These are phyloP conservation scores for Temnothorax longispinosus DNA, from an alignment of 1,140 invertebrate species.

Conservation along the genomic window DNA sequence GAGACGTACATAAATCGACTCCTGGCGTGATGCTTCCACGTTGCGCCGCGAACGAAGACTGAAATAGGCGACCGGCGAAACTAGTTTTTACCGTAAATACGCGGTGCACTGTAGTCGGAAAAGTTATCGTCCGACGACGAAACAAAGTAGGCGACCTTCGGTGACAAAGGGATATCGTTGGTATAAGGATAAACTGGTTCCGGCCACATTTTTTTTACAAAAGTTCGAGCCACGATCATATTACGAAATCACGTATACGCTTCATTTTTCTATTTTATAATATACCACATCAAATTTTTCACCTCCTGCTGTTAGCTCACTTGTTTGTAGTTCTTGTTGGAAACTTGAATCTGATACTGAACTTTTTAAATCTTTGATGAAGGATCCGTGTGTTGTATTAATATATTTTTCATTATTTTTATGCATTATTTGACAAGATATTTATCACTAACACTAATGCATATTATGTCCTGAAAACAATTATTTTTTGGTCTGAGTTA, in stretches of 20 bases:
- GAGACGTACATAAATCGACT: constrained; percentile 57
- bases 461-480: background rate
- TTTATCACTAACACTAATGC: background rate
- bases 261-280: constrained; percentile 13
- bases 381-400: background rate
- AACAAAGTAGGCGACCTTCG: constrained; percentile 68
- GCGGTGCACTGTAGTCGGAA: constrained; percentile 65
- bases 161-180: constrained; percentile 61
- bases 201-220: background rate
- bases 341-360: background rate
- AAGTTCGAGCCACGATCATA: background rate
- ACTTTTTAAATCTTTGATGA: background rate
- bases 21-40: constrained; percentile 62
- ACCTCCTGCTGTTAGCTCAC: background rate
- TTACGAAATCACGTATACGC: constrained; percentile 21
- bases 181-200: constrained; percentile 59
- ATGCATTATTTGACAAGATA: background rate
- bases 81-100: constrained; percentile 83
- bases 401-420: background rate
- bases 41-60: constrained; percentile 67
- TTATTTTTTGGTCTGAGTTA: background rate
- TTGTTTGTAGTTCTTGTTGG: background rate
- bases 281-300: background rate
- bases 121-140: constrained; percentile 57
- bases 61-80: constrained; percentile 79